Evolutionary conservation across 2,888 invertebrate genomes (phyloP), one percentile per base, ranked within the genome.

Genomic region (Chromoteleia sp.): DNA sequence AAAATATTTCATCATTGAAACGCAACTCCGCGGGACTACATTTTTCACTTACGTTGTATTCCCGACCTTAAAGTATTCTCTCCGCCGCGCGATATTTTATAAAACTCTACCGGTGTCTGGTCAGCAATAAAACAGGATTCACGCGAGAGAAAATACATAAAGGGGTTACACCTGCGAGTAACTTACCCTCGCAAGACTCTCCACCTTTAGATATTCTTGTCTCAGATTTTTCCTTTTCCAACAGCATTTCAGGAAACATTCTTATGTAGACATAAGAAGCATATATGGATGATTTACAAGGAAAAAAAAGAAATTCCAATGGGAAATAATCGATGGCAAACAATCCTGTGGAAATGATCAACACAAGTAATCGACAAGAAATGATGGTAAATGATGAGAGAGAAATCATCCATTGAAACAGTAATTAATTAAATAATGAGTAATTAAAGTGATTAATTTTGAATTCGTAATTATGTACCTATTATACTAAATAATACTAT

Each of bases 121-220:
- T 39, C 39, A 39, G 58, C 45, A 56, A 63, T 56, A 54, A 74
- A 74, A 73, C 25, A 54, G 43, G 36, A 63, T 25, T 74, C 61
- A 25, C 15, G 63, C 43, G 17, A 56, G 14, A 48, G 19, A 50
- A 65, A 48, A 65, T 65, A 45, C 48, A 63, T 41, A 45, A 48
- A 14, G 30, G 41, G 43, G 36, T 59, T 52, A 33, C 58, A 54
- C 41, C 14, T 43, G 48, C 48, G 48, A 21, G 17, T 14, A 15
- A 21, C 3, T 39, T 19, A 12, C 39, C 56, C 36, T 6, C 25
- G 25, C 25, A 25, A n/a, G n/a, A 25, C 25, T 6, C 25, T 6
- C 25, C 6, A 4, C 6, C 33, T 7, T 8, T 8, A 33, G 15
- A 54, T 30, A 12, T 33, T 54, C 15, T 29, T 43, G 4, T 15